A percentile compares a stretch with the other conserved stretches of the same genome.
Evolutionary conservation across 1,140 invertebrate genomes (phyloP).

Genomic region (Gonatopus flavifemur): DNA sequence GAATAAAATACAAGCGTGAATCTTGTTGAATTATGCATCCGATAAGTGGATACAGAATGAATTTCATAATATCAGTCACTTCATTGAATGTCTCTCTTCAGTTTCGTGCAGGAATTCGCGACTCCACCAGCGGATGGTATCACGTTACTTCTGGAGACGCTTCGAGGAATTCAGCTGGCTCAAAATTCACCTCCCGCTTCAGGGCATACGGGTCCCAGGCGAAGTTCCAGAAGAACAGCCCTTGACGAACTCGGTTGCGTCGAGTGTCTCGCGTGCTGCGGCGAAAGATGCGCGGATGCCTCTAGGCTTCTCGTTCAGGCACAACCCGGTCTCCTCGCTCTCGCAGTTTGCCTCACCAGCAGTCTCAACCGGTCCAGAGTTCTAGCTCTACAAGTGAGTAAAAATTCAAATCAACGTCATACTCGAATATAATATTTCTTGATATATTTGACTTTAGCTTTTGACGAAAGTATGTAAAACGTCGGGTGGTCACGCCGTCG

Average conservation of each 20-base stretch:
- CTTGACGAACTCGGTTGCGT: slow-evolving; percentile 87
- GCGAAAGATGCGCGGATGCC: slow-evolving; percentile 73
- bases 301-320: slow-evolving; percentile 72
- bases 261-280: slow-evolving; percentile 81
- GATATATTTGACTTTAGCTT: slow-evolving; percentile 62
- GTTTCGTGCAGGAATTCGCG: slow-evolving; percentile 89
- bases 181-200: slow-evolving; percentile 61
- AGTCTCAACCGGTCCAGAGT: slow-evolving; percentile 81
- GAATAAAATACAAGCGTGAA: too few relatives aligned
- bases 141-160: slow-evolving; percentile 74
- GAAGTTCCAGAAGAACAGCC: slow-evolving; percentile 64
- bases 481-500: slow-evolving; percentile 73
- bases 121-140: slow-evolving; percentile 82
- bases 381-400: slow-evolving; percentile 81
- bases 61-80: too few relatives aligned
- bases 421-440: too few relatives aligned
- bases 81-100: too few relatives aligned
- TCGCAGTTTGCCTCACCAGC: slow-evolving; percentile 85
- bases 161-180: slow-evolving; percentile 80
- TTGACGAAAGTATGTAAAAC: slow-evolving; percentile 75
- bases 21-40: too few relatives aligned
- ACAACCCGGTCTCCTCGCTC: slow-evolving; percentile 79
- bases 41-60: too few relatives aligned
- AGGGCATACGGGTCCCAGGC: slow-evolving; percentile 54
- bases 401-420: too few relatives aligned